Conservation (phyloP, 2,113 vertebrate genomes). For the Malurus melanocephalus region DNA sequence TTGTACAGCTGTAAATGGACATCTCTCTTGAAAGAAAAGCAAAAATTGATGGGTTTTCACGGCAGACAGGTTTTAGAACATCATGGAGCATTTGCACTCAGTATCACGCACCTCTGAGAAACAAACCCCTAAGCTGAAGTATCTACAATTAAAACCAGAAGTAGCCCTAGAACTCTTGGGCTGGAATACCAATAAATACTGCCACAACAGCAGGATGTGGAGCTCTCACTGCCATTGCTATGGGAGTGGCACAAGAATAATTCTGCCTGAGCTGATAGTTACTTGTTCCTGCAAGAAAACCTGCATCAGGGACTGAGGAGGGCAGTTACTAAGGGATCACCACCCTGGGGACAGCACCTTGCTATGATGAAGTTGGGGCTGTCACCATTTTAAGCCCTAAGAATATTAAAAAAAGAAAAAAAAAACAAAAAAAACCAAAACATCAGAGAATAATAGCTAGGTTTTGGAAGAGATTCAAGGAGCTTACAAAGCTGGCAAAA, state of each 20-base stretch:
- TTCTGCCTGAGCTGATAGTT: neutral
- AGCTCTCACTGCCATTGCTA: neutral
- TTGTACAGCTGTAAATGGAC: neutral
- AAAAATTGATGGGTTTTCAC: neutral
- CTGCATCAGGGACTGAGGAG: neutral
- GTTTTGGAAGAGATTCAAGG: neutral
- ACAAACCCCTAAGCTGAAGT: neutral
- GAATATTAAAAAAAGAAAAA: neutral
- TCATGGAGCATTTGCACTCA: neutral
- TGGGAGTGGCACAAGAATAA: neutral
- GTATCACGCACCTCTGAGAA: neutral
- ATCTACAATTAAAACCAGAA: neutral
- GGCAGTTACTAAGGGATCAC: neutral
- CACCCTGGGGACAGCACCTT: neutral
- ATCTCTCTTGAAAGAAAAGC: neutral
- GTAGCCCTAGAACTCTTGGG: neutral
- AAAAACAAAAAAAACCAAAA: neutral
- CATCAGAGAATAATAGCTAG: neutral
- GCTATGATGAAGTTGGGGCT: neutral
- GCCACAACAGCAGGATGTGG: rapidly evolving
- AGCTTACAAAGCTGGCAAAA: neutral
- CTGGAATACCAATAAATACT: neutral
- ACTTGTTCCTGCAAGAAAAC: neutral
- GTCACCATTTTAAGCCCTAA: neutral
- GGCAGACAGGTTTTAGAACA: neutral